phyloP scores from a whole-genome alignment of 2,113 vertebrate species.

The Scartelaos histophorus region DNA sequence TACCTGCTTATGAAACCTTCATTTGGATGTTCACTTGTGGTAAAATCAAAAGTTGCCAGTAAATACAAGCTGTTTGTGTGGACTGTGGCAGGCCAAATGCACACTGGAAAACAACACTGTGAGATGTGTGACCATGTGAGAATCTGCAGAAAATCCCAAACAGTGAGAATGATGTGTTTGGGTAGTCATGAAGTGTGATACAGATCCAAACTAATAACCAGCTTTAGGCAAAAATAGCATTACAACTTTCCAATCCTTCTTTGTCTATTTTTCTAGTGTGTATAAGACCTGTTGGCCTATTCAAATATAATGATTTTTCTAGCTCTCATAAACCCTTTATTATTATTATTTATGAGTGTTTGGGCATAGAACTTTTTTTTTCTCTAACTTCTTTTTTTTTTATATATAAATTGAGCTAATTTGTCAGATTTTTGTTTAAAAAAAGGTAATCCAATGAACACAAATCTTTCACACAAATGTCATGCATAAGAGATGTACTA shows the following conservation, averaged over 20 bases:
- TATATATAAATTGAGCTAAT: too few relatives aligned
- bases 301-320: too few relatives aligned
- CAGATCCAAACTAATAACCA: not conserved
- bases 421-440: too few relatives aligned
- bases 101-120: constrained; percentile 16
- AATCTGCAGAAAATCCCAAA: not conserved
- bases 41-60: constrained; percentile 24
- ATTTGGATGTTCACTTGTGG: constrained; percentile 17
- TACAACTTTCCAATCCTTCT: not conserved
- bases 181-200: not conserved
- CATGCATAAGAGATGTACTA: not conserved
- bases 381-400: too few relatives aligned
- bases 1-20: constrained; percentile 40
- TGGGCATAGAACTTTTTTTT: too few relatives aligned
- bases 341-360: too few relatives aligned
- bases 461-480: not conserved
- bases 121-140: constrained; percentile 7
- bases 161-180: not conserved
- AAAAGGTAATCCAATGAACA: too few relatives aligned
- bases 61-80: constrained; percentile 36
- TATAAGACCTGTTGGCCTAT: too few relatives aligned
- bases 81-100: constrained; percentile 30
- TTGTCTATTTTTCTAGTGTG: not conserved
- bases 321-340: too few relatives aligned
- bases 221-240: not conserved